A percentile compares a stretch with the other conserved stretches of the same genome.
Conservation (phyloP, 2,797 vertebrate genomes). For the Masticophis lateralis region DNA sequence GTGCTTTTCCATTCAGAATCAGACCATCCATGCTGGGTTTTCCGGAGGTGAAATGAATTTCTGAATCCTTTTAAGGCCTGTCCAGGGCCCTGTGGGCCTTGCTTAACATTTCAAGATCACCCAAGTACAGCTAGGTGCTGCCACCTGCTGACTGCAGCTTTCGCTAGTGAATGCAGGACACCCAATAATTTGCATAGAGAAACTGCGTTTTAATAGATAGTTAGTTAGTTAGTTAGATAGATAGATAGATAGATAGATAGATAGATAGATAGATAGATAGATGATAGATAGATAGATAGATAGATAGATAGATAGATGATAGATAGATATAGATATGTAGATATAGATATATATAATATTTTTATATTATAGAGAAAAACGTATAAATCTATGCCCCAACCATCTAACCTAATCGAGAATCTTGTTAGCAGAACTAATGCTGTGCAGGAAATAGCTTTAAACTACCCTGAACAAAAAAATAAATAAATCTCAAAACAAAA, state of each 20-base stretch:
- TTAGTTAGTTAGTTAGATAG: no score
- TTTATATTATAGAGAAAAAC: background rate
- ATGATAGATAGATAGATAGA: no score
- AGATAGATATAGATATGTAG: no score
- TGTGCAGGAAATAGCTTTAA: background rate
- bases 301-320: no score
- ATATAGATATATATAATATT: no score
- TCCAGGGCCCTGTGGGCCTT: background rate
- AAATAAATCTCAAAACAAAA: background rate
- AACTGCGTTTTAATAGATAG: no score
- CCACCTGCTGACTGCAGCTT: background rate
- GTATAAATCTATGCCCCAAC: background rate
- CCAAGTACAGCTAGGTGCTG: background rate
- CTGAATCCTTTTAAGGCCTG: background rate
- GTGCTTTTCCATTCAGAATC: background rate
- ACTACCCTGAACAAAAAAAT: no score
- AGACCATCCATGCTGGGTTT: background rate
- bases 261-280: no score
- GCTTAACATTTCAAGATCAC: background rate
- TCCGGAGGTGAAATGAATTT: background rate
- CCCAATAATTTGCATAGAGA: background rate
- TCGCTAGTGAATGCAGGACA: background rate
- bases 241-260: no score
- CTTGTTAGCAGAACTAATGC: background rate
- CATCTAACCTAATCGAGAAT: background rate